Percentiles rank a stretch among this genome's conserved stretches.
These are phyloP conservation scores for Chaetorhynchus papuensis DNA, from an alignment of 2,113 vertebrate genomes.

Conservation along the genomic window DNA sequence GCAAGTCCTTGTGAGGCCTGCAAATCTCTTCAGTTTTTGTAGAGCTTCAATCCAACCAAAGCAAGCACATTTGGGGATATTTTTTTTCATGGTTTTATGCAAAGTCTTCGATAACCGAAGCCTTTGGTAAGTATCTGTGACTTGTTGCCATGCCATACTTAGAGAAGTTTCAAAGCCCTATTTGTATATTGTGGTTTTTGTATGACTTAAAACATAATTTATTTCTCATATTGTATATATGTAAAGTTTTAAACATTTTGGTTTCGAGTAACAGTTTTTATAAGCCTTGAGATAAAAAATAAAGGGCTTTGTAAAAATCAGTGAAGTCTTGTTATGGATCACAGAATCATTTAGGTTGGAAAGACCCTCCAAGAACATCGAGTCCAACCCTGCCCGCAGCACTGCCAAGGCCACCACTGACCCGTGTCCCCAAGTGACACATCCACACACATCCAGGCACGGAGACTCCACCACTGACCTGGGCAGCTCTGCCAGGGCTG, in stretches of 20 bases:
- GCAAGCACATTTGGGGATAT: neutral
- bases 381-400: neutral
- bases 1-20: neutral
- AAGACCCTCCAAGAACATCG: neutral
- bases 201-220: slow-evolving; percentile 70
- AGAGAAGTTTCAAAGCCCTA: slow-evolving; percentile 42
- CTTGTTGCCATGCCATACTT: slow-evolving; percentile 27
- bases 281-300: slow-evolving; percentile 45
- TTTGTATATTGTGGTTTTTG: slow-evolving; percentile 74
- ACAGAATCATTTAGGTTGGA: neutral
- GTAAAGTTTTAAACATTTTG: slow-evolving; percentile 36
- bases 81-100: neutral
- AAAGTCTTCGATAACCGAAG: neutral
- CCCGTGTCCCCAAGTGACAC: neutral
- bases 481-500: neutral
- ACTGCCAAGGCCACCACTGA: neutral
- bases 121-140: slow-evolving; percentile 1
- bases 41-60: slow-evolving; percentile 51
- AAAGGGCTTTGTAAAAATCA: slow-evolving; percentile 29
- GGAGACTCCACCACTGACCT: no score
- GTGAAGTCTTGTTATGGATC: neutral
- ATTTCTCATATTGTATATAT: slow-evolving; percentile 74
- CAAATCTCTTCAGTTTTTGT: neutral
- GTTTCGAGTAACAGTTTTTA: slow-evolving; percentile 38
- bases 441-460: rapidly evolving